Evolutionary conservation across 2,888 invertebrate species (phyloP).

Genomic region (Pachliopta kotzebuea): DNA sequence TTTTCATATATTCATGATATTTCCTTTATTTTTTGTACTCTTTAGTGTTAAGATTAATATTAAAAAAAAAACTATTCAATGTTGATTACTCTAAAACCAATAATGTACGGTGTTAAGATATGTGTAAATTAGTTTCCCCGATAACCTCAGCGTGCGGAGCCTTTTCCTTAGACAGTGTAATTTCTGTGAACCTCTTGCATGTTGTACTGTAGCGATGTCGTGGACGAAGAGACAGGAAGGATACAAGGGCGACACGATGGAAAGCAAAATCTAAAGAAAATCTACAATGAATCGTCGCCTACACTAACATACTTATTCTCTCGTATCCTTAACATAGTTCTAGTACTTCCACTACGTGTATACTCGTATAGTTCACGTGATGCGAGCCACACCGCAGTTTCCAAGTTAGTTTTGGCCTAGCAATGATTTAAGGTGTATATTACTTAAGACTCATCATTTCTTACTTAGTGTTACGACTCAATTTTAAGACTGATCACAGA

Average conservation of each 20-base stretch:
- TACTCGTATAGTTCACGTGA: constrained; percentile 38
- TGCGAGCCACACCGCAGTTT: constrained; percentile 42
- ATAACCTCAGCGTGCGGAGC: constrained; percentile 71
- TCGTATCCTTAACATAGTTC: constrained; percentile 49
- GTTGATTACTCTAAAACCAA: constrained; percentile 80
- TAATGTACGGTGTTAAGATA: constrained; percentile 72
- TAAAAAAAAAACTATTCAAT: constrained; percentile 77
- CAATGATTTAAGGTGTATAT: constrained; percentile 56
- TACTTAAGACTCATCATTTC: constrained; percentile 71
- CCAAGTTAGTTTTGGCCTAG: constrained; percentile 73
- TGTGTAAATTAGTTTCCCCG: constrained; percentile 76
- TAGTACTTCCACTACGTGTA: constrained; percentile 48
- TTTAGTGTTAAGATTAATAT: constrained; percentile 79
- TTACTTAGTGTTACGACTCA: constrained; percentile 79
- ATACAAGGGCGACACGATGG: constrained; percentile 33
- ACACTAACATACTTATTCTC: constrained; percentile 45
- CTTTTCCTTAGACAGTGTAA: constrained; percentile 74
- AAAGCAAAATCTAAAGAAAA: constrained; percentile 27
- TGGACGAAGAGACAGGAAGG: constrained; percentile 33
- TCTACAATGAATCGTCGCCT: constrained; percentile 50
- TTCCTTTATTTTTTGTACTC: constrained; percentile 82
- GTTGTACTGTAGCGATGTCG: constrained; percentile 43
- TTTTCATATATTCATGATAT: constrained; percentile 80
- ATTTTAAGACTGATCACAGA: constrained; percentile 81
- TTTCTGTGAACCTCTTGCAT: constrained; percentile 42